phyloP scores from a whole-genome alignment of 2,113 vertebrate species.

The Sylvilagus bachmani region DNA sequence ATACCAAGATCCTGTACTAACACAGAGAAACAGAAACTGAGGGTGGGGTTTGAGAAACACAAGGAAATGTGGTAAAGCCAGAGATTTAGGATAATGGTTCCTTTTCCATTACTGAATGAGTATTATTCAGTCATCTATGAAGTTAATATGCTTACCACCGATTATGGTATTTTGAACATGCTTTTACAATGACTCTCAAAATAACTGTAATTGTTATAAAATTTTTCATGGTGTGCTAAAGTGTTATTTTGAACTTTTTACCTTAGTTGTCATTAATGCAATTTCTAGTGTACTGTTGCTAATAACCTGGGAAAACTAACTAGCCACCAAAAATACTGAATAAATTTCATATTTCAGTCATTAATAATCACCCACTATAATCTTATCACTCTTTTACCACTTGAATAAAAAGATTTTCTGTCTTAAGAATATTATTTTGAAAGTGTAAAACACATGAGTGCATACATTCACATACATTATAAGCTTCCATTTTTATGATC shows the following conservation, averaged over 20 bases:
- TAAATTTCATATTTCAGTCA: constrained; percentile 59
- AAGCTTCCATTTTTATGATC: constrained; percentile 76
- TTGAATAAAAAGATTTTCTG: background rate
- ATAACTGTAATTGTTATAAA: constrained; percentile 56
- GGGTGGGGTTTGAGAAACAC: constrained; percentile 13
- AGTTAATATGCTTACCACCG: constrained; percentile 28
- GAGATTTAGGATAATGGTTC: constrained; percentile 57
- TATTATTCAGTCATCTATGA: constrained; percentile 52
- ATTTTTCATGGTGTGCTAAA: constrained; percentile 64
- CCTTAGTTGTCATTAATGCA: constrained; percentile 72
- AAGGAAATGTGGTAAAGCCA: constrained; percentile 44
- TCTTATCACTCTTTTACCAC: constrained; percentile 25
- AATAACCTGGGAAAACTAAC: constrained; percentile 62
- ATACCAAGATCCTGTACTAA: constrained; percentile 56
- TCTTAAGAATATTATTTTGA: constrained; percentile 66
- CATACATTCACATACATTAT: constrained; percentile 75
- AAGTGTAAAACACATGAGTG: constrained; percentile 68
- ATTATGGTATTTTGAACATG: constrained; percentile 71
- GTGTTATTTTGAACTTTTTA: constrained; percentile 68
- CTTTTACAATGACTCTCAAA: constrained; percentile 63
- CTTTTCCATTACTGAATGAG: background rate
- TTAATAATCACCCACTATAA: constrained; percentile 43
- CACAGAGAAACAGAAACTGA: constrained; percentile 55
- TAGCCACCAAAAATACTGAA: constrained; percentile 51
- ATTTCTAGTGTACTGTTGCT: constrained; percentile 72